Conservation (phyloP, 92 coral and sea anemone genomes). For the Bergia sp. region DNA sequence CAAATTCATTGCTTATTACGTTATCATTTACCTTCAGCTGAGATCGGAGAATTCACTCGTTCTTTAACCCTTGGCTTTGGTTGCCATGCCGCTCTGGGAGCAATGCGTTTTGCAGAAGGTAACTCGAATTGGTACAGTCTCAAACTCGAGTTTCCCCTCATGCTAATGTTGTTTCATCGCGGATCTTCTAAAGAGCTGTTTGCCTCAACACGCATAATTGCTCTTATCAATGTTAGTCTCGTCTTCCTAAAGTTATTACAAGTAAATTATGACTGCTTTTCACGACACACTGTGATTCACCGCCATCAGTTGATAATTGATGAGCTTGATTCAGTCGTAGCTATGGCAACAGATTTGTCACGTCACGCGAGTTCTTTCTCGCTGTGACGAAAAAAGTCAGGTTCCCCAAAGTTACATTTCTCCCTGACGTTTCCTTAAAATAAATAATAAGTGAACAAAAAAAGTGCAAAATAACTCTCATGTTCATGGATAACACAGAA, state of each 20-base stretch:
- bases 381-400: too few species aligned
- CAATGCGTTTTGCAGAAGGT: background rate
- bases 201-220: background rate
- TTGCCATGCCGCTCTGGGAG: conserved; percentile 26
- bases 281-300: background rate
- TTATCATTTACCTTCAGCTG: conserved; percentile 16
- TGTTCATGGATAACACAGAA: too few species aligned
- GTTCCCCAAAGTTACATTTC: too few species aligned
- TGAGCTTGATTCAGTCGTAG: background rate
- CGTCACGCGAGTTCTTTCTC: background rate
- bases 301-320: background rate
- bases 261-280: background rate
- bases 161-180: conserved; percentile 1
- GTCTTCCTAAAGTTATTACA: background rate
- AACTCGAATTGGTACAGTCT: conserved; percentile 33
- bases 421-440: too few species aligned
- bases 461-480: too few species aligned
- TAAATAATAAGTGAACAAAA: too few species aligned
- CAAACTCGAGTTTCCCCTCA: conserved; percentile 8
- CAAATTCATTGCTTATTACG: background rate
- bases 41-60: conserved; percentile 1
- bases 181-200: background rate
- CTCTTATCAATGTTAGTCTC: background rate
- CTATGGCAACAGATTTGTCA: background rate
- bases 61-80: background rate